phyloP scores from a whole-genome alignment of 2,113 vertebrate species.

The Tringa solitaria region DNA sequence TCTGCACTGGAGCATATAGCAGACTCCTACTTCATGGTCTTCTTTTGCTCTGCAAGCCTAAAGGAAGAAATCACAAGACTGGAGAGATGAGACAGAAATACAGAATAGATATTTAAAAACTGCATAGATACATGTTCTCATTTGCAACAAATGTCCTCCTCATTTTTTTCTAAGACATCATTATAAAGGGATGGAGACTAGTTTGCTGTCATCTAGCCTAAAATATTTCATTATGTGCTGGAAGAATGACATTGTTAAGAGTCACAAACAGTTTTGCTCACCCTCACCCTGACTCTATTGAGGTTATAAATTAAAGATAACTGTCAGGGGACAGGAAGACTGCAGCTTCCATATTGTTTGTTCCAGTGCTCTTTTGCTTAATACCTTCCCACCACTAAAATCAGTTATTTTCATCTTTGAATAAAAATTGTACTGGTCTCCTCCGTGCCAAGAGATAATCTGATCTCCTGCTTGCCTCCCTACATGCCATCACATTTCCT shows the following conservation, averaged over 20 bases:
- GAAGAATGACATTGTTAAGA: background rate
- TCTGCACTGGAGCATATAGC: background rate
- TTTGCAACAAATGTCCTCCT: background rate
- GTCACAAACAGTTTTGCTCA: background rate
- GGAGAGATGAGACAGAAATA: background rate
- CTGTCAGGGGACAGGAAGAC: background rate
- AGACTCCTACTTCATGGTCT: background rate
- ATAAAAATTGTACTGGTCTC: background rate
- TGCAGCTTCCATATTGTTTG: background rate
- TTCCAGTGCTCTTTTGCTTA: background rate
- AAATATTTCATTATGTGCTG: background rate
- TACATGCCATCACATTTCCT: background rate
- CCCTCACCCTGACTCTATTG: background rate
- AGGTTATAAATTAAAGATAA: background rate
- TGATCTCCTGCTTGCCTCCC: background rate
- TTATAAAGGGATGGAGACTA: background rate
- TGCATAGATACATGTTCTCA: accelerated
- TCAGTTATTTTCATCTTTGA: background rate
- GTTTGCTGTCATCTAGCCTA: background rate
- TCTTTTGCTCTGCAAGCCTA: background rate
- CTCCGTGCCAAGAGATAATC: background rate
- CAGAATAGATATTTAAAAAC: background rate
- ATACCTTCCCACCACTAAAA: background rate
- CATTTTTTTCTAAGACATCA: background rate
- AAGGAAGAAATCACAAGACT: background rate